phyloP scores from a whole-genome alignment of 2,113 vertebrate genomes.

The Rhynchomys soricoides region DNA sequence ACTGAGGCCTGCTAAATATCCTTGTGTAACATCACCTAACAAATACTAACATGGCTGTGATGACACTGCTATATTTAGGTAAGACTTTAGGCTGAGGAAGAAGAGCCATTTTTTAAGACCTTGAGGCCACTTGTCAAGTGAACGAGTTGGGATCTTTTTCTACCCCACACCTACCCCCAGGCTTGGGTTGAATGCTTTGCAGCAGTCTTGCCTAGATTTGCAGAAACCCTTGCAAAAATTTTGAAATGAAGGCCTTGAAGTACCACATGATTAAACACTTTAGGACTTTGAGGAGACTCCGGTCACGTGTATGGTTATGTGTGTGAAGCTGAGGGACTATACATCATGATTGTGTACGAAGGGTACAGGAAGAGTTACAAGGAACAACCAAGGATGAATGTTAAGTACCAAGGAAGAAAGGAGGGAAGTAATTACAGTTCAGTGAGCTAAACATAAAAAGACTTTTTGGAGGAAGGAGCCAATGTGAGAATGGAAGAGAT shows the following conservation, averaged over 20 bases:
- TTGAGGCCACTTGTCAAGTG: neutral
- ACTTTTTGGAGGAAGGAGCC: constrained; percentile 60
- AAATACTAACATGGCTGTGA: neutral
- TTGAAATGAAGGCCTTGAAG: neutral
- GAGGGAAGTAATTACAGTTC: constrained; percentile 72
- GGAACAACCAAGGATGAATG: constrained; percentile 61
- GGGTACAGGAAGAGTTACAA: constrained; percentile 10
- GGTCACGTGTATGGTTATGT: constrained; percentile 41
- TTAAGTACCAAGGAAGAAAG: constrained; percentile 38
- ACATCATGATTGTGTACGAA: constrained; percentile 42
- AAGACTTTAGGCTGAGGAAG: neutral
- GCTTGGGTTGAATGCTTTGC: neutral
- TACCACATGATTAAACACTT: neutral
- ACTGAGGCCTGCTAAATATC: neutral
- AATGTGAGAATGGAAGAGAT: constrained; percentile 61
- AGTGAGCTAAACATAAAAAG: constrained; percentile 52
- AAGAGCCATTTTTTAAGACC: neutral
- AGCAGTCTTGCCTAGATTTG: neutral
- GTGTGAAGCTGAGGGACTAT: neutral
- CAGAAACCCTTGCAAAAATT: neutral
- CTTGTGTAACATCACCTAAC: neutral
- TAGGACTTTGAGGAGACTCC: constrained; percentile 6
- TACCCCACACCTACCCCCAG: too few species aligned
- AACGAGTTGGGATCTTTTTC: neutral
- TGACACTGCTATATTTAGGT: neutral